Evolutionary conservation across 2,113 vertebrate species (phyloP), one percentile per base, ranked within the genome.

Genomic region (Vimba vimba): DNA sequence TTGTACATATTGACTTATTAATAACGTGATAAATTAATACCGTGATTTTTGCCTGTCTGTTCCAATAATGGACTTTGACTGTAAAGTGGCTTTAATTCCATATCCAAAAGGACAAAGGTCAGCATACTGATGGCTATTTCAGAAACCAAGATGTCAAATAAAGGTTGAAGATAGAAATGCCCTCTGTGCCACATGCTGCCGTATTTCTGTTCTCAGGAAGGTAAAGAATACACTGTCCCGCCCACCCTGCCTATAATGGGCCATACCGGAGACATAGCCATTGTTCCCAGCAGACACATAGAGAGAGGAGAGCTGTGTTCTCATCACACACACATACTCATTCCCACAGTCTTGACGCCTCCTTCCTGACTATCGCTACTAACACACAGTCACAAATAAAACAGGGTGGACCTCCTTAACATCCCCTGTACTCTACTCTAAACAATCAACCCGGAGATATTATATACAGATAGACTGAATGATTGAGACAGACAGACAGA

Each of bases 151-250:
- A 17, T 45, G 57, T 47, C 23, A 85, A 2, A 78, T 50, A 77
- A 66, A 71, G 39, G 43, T 57, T 43, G 68, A 82, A 45, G 78
- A 50, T 36, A 82, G 19, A 78, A 71, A 30, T 87, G 85, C 60
- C 78, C 83, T 43, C 75, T 73, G 71, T 82, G 60, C 43, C 64
- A 74, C 66, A 86, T 15, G 78, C 86, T 71, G 27, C 71, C 33
- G 69, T 87, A 89, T 87, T 89, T 87, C 78, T 77, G 80, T 89
- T 83, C 62, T 82, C 88, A 89, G 88, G 86, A 85, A 87, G 83
- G 74, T 85, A 47, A 68, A 82, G 68, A 89, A 86, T 83, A 86
- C 86, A 85, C 83, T 52, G 66, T 43, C 74, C 85, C 78, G 69
- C 89, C 82, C 84, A 64, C 62, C 52, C 64, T 82, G 88, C 55